phyloP scores from a whole-genome alignment of 2,113 vertebrate genomes.

The Etheostoma spectabile region DNA sequence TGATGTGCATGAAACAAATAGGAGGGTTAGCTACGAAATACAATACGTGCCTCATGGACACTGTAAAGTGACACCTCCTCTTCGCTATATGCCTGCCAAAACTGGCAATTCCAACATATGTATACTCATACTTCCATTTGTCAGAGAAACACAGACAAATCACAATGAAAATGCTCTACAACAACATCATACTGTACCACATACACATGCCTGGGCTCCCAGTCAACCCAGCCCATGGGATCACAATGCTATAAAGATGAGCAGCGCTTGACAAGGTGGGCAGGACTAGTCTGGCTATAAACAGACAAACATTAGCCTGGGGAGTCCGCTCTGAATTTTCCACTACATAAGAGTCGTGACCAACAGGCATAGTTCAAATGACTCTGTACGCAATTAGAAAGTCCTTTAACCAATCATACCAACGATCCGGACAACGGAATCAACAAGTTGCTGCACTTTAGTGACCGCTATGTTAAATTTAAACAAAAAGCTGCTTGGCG shows the following conservation, averaged over 20 bases:
- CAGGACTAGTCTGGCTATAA: conserved; percentile 16
- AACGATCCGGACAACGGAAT: too few species aligned
- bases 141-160: conserved; percentile 14
- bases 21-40: conserved; percentile 37
- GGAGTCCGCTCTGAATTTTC: too few species aligned
- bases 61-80: conserved; percentile 9
- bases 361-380: too few species aligned
- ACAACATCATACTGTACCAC: conserved; percentile 19
- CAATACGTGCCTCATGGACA: conserved; percentile 31
- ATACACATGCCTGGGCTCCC: conserved; percentile 18
- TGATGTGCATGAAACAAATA: conserved; percentile 37
- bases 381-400: too few species aligned
- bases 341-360: too few species aligned
- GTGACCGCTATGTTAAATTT: too few species aligned
- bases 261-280: conserved; percentile 37
- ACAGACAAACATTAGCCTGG: too few species aligned
- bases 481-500: too few species aligned
- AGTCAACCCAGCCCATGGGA: conserved; percentile 29
- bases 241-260: conserved; percentile 21
- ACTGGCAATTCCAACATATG: not conserved
- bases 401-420: too few species aligned
- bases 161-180: conserved; percentile 21
- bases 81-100: conserved; percentile 15
- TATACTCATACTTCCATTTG: conserved; percentile 8
- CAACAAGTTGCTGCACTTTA: too few species aligned